Conservation (phyloP, 2,888 invertebrate species). For the Hirtodrosophila trivittata region DNA sequence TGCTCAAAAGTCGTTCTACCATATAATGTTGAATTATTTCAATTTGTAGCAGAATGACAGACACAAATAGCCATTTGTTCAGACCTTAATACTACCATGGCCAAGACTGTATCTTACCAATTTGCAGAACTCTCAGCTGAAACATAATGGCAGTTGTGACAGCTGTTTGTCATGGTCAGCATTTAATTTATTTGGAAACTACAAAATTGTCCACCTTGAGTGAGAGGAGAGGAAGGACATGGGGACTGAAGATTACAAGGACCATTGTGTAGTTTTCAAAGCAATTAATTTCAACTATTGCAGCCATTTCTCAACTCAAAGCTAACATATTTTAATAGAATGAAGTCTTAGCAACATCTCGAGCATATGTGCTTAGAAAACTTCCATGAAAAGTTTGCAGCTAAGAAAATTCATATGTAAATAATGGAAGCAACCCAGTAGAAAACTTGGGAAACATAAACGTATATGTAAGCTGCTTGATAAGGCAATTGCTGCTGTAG, state of each 20-base stretch:
- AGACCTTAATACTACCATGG: conserved; percentile 33
- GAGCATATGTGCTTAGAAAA: conserved; percentile 60
- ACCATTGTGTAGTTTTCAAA: conserved; percentile 57
- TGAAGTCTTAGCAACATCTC: conserved; percentile 61
- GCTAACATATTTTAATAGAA: conserved; percentile 72
- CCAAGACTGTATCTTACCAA: too few relatives aligned
- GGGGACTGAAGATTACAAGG: conserved; percentile 9
- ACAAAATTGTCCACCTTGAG: conserved; percentile 54
- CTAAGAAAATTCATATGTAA: conserved; percentile 52
- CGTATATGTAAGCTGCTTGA: too few relatives aligned
- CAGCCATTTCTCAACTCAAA: conserved; percentile 61
- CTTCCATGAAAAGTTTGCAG: conserved; percentile 43
- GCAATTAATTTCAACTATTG: conserved; percentile 67
- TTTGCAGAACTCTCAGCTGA: conserved; percentile 37
- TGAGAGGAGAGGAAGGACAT: conserved; percentile 10
- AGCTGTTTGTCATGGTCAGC: conserved; percentile 52
- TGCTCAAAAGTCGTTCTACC: too few relatives aligned
- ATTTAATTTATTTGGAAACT: conserved; percentile 69
- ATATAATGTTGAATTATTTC: conserved; percentile 2
- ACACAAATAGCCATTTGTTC: conserved; percentile 3
- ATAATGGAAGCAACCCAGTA: conserved; percentile 40
- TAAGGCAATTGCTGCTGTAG: too few relatives aligned
- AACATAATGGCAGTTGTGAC: conserved; percentile 48
- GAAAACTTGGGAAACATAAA: too few relatives aligned
- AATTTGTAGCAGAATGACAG: conserved; percentile 10